Evolutionary conservation across 2,888 invertebrate species (phyloP), one percentile per base, ranked within the genome.

Genomic region (Ochropleura plecta): DNA sequence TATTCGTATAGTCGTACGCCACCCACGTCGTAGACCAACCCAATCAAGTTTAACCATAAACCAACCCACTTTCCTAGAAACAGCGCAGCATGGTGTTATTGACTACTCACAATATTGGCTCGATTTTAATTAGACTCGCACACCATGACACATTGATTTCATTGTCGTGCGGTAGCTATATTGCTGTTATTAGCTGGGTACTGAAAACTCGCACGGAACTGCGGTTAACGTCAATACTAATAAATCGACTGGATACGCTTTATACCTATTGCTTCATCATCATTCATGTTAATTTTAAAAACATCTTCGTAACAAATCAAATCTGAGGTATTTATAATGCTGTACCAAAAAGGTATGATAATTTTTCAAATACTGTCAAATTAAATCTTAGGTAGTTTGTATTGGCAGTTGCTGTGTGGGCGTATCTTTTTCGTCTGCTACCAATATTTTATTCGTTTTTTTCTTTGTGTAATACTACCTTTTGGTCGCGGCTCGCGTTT

Each of bases 121-220:
- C 70, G 86, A 87, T 88, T 86, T 74, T 68, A 88, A 92, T 91
- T 91, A 89, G 82, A 76, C 75, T 78, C 83, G 86, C 81, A 81
- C 74, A 80, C 87, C 88, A 87, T 79, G 70, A 63, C 85, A 79
- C 84, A 92, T 92, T 83, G 90, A 92, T 30, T 30, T 30, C 30
- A 30, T 92, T 92, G 86, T 88, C 86, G 84, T 82, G 84, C 72
- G 74, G 77, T 81, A 78, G 16, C 16, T 12, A 7, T 7, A 49
- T 10, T 30, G 20, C 14, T 4, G 10, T 67, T 65, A 65, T 66
- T 81, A 57, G 10, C 12, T 57, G 16, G 2, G 7, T 76, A 59
- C 53, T 69, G 48, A n/a, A 57, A 88, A 87, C 80, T 80, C 84
- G 44, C 72, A 85, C 89, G 91, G 92, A 92, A 89, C 88, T 89